Evolutionary conservation across 2,113 vertebrate genomes (phyloP), one percentile per base, ranked within the genome.

Genomic region (Tragelaphus imberbis): DNA sequence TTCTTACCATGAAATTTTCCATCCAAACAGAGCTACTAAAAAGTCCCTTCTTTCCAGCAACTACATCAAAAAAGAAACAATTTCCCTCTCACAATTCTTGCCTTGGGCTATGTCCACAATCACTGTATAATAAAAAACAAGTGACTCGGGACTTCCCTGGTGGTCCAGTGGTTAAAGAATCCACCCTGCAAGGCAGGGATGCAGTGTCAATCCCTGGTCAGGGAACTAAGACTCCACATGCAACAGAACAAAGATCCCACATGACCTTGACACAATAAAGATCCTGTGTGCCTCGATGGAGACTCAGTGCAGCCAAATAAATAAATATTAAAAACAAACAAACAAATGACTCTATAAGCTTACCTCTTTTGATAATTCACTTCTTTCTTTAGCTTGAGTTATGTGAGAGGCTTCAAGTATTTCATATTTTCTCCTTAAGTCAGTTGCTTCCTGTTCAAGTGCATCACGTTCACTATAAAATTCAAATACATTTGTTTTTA

Each of bases 311-410:
- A 44, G 6, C 12, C 71, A 77, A 77, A 77, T 6, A 44, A 77
- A 77, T 8, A 40, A 75, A 75, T 77, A 77, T 44, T 44, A 77
- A 44, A 77, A 44, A 71, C n/a, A 23, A 36, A 65, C 65, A 71
- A 25, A 44, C 23, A 25, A 77, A 12, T 27, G 71, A 61, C 11
- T 80, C 86, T 81, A 91, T 44, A 92, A 90, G 23, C 90, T 98
- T 98, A 99, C 99, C 99, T 99, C 99, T 98, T 99, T 99, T 79
- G 99, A 98, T 93, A 99, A 98, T 61, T 99, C 99, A 98, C 99
- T 99, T 98, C 99, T 99, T 98, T 99, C 99, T 98, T 99, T 99
- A 91, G 98, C 97, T 97, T 99, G 98, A 79, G 99, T 96, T 89
- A 98, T 98, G 71, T 99, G 99, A 88, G 99, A 98, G 30, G 99